Evolutionary conservation across 2,888 invertebrate genomes (phyloP).

Genomic region (Leptinotarsa rubiginosa): DNA sequence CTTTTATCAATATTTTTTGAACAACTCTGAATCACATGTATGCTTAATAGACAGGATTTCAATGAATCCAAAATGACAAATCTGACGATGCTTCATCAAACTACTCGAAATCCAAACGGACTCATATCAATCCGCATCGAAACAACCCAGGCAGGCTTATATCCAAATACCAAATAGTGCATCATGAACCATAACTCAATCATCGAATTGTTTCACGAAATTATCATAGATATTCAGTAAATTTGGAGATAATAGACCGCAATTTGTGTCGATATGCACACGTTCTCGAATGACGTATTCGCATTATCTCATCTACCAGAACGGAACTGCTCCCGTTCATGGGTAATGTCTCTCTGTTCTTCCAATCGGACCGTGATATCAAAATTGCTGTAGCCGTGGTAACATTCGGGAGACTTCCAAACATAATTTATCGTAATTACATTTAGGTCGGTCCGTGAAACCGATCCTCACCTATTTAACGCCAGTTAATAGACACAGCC

Average conservation of each 20-base stretch:
- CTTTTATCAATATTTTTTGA: no score
- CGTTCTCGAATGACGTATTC: conserved; percentile 20
- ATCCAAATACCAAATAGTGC: conserved; percentile 2
- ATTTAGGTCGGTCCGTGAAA: conserved; percentile 25
- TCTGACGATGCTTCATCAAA: no score
- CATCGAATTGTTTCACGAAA: conserved; percentile 8
- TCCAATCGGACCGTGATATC: conserved; percentile 12
- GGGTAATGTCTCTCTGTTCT: conserved; percentile 15
- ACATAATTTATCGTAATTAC: conserved; percentile 28
- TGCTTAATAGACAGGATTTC: no score
- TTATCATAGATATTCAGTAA: conserved; percentile 22
- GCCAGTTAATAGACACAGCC: conserved; percentile 22
- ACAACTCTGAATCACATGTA: no score
- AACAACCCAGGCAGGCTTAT: neutral
- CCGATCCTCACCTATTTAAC: conserved; percentile 30
- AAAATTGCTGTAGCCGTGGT: conserved; percentile 9
- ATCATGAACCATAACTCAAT: conserved; percentile 20
- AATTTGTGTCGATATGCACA: conserved; percentile 21
- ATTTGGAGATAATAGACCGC: conserved; percentile 28
- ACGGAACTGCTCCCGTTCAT: conserved; percentile 12
- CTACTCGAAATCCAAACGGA: no score
- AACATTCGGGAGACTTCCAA: conserved; percentile 25
- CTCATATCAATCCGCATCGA: neutral
- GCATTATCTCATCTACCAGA: conserved; percentile 22
- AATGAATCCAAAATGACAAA: no score